A percentile compares a stretch with the other conserved stretches of the same genome.
phyloP scores from a whole-genome alignment of 2,797 vertebrate species.

The Coracias cyanogaster region DNA sequence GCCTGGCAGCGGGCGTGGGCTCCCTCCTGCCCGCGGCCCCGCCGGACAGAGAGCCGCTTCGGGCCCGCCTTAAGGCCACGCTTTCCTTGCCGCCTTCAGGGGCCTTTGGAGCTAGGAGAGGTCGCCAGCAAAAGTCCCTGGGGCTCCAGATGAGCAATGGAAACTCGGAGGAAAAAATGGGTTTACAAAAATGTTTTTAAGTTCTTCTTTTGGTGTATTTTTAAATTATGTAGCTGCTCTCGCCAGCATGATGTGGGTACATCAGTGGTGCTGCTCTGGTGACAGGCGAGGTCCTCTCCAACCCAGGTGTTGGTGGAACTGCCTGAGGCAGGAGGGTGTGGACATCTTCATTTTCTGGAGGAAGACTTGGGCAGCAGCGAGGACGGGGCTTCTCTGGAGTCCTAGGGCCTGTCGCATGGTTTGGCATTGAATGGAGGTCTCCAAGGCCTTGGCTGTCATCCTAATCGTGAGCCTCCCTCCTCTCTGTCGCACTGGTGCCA shows the following conservation, averaged over 20 bases:
- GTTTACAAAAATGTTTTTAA: too few species aligned
- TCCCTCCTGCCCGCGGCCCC: background rate
- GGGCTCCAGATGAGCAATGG: rapidly evolving
- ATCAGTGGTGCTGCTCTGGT: rapidly evolving
- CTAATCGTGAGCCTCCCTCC: rapidly evolving
- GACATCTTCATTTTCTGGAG: rapidly evolving
- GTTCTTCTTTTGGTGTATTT: background rate
- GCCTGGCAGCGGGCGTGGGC: background rate
- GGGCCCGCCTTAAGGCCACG: rapidly evolving
- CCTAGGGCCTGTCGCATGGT: rapidly evolving
- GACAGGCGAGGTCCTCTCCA: rapidly evolving
- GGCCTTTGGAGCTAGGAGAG: background rate
- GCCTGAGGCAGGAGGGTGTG: rapidly evolving
- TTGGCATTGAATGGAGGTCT: rapidly evolving
- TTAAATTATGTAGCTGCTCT: rapidly evolving
- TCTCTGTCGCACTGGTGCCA: rapidly evolving
- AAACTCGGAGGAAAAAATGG: rapidly evolving
- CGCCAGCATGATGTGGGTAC: rapidly evolving
- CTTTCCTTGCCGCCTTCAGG: background rate
- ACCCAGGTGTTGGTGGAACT: rapidly evolving
- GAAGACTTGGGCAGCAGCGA: rapidly evolving
- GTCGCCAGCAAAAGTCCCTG: background rate
- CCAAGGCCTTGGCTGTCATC: background rate
- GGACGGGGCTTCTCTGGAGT: background rate
- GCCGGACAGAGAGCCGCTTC: background rate